Base-by-base conservation (phyloP, 2,797 vertebrate genomes). In the Anguilla marmorata region DNA sequence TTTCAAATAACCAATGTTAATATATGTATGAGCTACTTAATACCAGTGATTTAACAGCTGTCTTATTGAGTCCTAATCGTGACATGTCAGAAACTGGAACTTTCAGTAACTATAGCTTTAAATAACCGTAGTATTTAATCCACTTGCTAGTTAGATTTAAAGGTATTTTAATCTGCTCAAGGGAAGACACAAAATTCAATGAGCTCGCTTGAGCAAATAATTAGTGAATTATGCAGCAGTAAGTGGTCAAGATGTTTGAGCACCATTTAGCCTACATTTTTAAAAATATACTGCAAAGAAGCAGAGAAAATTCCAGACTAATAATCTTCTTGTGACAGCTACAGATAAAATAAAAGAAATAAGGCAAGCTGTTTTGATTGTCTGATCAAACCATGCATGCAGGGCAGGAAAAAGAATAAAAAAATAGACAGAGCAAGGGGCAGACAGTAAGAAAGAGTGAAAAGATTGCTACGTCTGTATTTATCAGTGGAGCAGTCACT, bases 251-350 rank as follows among this genome's bases (percentile, higher is more conserved):
- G 91, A 93, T 93, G 93, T 93, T 94, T 94, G 93, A 93, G 92
- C 91, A 92, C 94, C 93, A 90, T 92, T 63, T 21, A 58, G 91
- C 92, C 92, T 94, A 93, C 91, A 89, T 94, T 94, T 93, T 92
- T 94, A 95, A 95, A 95, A 93, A 91, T 91, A 88, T 90, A 92
- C 91, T 91, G 93, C 93, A 93, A 94, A 93, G 95, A 94, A 95
- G 92, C 93, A 84, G 90, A 88, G 93, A 93, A 92, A 93, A 92
- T 94, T 91, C 93, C 92, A 93, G 95, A 95, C 94, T 93, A 93
- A 93, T 95, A 95, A 95, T 96, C 94, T 95, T 92, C 92, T 91
- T 94, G 93, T 96, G 94, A 95, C 95, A 96, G 94, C 94, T 94
- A 92, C 92, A 95, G 95, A 95, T 95, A 45, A 45, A 45, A 95